Percentiles rank a stretch among this genome's conserved stretches.
phyloP scores from a whole-genome alignment of 2,113 vertebrate genomes.

The Bufo bufo region DNA sequence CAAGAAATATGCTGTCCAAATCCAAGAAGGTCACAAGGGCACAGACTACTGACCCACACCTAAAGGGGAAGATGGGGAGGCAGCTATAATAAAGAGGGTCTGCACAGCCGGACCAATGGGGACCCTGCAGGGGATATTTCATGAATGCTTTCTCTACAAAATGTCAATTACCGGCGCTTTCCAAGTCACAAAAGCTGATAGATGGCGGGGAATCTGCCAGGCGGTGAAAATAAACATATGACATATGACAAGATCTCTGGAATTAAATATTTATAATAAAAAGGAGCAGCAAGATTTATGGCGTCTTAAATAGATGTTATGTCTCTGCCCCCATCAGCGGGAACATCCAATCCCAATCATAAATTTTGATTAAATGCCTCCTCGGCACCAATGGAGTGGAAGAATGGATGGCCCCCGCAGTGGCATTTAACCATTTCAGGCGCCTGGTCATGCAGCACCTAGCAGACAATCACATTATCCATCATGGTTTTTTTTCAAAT shows the following conservation, averaged over 20 bases:
- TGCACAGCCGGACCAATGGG: neutral
- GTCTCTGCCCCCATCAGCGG: slow-evolving; percentile 29
- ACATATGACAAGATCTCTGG: slow-evolving; percentile 33
- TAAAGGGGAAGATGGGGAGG: neutral
- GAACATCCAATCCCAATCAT: slow-evolving; percentile 45
- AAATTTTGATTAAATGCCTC: slow-evolving; percentile 39
- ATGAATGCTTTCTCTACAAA: neutral
- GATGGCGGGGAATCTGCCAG: slow-evolving; percentile 37
- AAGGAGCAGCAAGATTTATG: slow-evolving; percentile 34
- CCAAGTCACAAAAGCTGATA: slow-evolving; percentile 28
- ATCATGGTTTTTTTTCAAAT: neutral
- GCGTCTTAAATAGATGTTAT: slow-evolving; percentile 23
- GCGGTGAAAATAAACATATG: slow-evolving; percentile 44
- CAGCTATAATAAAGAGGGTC: neutral
- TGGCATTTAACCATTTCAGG: slow-evolving; percentile 35
- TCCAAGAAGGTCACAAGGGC: neutral
- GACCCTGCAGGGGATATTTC: neutral
- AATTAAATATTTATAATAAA: slow-evolving; percentile 51
- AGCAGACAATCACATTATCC: slow-evolving; percentile 5
- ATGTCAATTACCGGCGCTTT: slow-evolving; percentile 34
- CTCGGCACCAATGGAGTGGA: neutral
- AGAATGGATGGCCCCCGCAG: slow-evolving; percentile 3
- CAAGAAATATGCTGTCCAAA: neutral
- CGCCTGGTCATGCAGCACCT: neutral
- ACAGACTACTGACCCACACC: neutral